Percentiles rank a stretch among this genome's conserved stretches.
Evolutionary conservation across 2,113 vertebrate genomes (phyloP).

Genomic region (Zeus faber): DNA sequence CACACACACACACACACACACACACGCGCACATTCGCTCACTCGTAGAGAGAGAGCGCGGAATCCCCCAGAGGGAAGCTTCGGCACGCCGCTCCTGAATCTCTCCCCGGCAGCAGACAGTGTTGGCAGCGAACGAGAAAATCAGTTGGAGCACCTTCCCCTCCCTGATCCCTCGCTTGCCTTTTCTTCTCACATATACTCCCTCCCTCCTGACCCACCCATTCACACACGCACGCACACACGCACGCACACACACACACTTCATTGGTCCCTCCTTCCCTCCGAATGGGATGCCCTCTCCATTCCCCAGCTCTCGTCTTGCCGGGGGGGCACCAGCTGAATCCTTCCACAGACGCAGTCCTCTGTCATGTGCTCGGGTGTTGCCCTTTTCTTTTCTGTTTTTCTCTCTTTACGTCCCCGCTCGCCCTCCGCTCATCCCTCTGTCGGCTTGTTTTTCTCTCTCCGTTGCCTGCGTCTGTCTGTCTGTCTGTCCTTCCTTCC

Average conservation of each 20-base stretch:
- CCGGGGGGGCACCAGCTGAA: conserved; percentile 57
- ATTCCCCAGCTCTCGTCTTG: neutral
- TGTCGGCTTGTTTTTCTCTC: too few species aligned
- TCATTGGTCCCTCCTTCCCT: neutral
- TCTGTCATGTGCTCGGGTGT: conserved; percentile 67
- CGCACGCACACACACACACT: neutral
- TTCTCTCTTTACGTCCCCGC: too few species aligned
- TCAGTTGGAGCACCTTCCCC: conserved; percentile 48
- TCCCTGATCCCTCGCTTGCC: neutral
- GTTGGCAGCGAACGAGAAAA: conserved; percentile 51
- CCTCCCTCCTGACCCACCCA: neutral
- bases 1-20: conserved; percentile 36
- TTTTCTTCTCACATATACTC: neutral
- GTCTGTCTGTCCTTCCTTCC: conserved; percentile 31
- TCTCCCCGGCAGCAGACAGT: conserved; percentile 54
- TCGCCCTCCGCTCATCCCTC: conserved; percentile 42
- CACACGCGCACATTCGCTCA: conserved; percentile 10
- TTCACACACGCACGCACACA: neutral
- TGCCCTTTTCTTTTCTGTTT: conserved; percentile 42
- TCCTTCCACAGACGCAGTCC: conserved; percentile 64
- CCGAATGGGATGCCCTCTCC: neutral
- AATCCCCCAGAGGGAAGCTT: conserved; percentile 64
- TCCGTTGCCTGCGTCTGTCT: conserved; percentile 27
- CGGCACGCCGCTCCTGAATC: conserved; percentile 56
- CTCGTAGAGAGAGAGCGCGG: conserved; percentile 33